Evolutionary conservation across 2,113 vertebrate species (phyloP).

Genomic region (Eclectus roratus): DNA sequence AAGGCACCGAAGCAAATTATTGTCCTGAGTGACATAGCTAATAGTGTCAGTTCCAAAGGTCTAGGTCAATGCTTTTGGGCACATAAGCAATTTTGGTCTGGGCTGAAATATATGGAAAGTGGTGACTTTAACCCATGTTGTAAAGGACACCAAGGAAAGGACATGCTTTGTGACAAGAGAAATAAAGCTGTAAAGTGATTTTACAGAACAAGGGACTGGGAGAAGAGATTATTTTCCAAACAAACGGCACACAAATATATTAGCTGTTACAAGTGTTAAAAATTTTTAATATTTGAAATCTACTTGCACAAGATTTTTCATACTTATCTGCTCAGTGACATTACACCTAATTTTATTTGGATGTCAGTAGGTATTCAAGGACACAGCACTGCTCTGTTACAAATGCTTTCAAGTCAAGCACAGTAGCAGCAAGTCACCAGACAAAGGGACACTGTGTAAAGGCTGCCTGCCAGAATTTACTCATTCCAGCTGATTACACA

Average conservation of each 20-base stretch:
- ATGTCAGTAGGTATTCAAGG: neutral
- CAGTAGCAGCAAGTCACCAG: neutral
- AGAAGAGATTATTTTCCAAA: neutral
- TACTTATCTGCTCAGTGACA: neutral
- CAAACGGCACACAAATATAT: neutral
- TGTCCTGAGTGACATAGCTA: neutral
- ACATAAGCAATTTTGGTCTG: neutral
- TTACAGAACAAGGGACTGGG: neutral
- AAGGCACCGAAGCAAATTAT: neutral
- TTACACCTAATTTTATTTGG: neutral
- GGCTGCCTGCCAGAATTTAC: neutral
- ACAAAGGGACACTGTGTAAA: neutral
- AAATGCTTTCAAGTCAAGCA: neutral
- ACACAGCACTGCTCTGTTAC: neutral
- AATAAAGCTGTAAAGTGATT: neutral
- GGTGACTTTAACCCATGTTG: neutral
- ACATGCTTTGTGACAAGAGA: neutral
- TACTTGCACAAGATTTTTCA: neutral
- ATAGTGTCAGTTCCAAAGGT: neutral
- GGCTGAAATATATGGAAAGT: neutral
- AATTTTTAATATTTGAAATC: neutral
- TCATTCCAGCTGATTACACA: neutral
- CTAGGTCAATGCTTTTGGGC: neutral
- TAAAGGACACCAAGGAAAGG: neutral
- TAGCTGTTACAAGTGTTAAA: neutral